phyloP scores from a whole-genome alignment of 2,888 invertebrate genomes.

The Spodoptera littoralis region DNA sequence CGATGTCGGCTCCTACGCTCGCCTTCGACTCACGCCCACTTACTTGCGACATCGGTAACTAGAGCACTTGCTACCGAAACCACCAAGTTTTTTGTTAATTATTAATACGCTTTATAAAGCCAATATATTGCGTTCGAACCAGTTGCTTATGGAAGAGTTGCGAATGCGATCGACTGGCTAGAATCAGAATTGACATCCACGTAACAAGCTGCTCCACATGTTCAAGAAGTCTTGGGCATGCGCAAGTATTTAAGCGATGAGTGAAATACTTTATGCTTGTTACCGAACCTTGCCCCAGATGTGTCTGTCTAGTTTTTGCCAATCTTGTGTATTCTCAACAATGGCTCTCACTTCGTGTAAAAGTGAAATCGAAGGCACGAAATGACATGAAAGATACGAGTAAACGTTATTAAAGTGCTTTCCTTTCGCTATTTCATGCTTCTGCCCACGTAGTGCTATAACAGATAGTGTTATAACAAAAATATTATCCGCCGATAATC shows the following conservation, averaged over 20 bases:
- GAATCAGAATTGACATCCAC: slow-evolving; percentile 52
- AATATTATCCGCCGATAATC: slow-evolving; percentile 71
- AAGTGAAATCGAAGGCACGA: slow-evolving; percentile 48
- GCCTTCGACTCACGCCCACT: slow-evolving; percentile 79
- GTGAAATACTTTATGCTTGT: slow-evolving; percentile 42
- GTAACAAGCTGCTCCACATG: slow-evolving; percentile 46
- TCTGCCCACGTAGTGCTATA: slow-evolving; percentile 65
- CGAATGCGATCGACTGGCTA: slow-evolving; percentile 48
- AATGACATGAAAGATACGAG: slow-evolving; percentile 45
- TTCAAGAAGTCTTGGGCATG: slow-evolving; percentile 37
- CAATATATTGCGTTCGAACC: slow-evolving; percentile 64
- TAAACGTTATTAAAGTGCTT: slow-evolving; percentile 49
- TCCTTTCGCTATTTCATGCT: slow-evolving; percentile 63
- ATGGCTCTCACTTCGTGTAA: slow-evolving; percentile 35
- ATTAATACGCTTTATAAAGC: slow-evolving; percentile 70
- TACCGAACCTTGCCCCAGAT: slow-evolving; percentile 37
- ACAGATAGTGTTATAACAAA: slow-evolving; percentile 72
- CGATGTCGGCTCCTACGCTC: slow-evolving; percentile 81
- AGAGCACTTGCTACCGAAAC: slow-evolving; percentile 80
- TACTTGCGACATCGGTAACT: slow-evolving; percentile 82
- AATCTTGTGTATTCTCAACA: slow-evolving; percentile 44
- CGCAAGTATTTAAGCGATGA: slow-evolving; percentile 20
- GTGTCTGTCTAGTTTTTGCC: slow-evolving; percentile 41
- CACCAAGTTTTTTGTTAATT: slow-evolving; percentile 74
- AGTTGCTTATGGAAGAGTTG: slow-evolving; percentile 61